These are phyloP conservation scores for Colinus virginianus DNA, from an alignment of 2,113 vertebrate species.

Conservation along the genomic window DNA sequence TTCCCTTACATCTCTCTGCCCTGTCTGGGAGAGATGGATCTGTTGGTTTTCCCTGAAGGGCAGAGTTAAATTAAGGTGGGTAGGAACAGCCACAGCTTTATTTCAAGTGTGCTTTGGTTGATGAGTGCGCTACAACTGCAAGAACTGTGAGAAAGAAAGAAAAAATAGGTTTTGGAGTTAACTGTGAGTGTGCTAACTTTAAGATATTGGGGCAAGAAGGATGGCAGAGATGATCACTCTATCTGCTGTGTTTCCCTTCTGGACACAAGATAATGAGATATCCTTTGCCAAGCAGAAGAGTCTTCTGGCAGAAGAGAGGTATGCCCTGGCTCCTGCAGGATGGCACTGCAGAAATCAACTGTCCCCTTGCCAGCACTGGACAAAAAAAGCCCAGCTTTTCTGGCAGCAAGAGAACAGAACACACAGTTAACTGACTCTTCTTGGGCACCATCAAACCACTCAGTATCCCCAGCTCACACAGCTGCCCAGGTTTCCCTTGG, in stretches of 20 bases:
- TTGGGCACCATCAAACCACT: not conserved
- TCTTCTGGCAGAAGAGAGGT: not conserved
- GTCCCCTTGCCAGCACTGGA: not conserved
- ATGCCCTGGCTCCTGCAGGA: not conserved
- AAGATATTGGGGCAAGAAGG: conserved; percentile 14
- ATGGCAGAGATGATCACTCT: conserved; percentile 45
- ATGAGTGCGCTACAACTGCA: not conserved
- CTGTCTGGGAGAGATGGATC: not conserved
- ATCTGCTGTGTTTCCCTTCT: conserved; percentile 35
- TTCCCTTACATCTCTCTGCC: not conserved
- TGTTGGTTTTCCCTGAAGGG: not conserved
- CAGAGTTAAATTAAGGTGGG: not conserved
- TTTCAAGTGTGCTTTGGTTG: not conserved
- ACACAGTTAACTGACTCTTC: not conserved
- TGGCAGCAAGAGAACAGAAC: not conserved
- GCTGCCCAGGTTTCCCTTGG: not conserved
- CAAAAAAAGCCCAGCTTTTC: not conserved
- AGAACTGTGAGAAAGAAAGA: not conserved
- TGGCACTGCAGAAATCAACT: not conserved
- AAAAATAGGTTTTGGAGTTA: conserved; percentile 25
- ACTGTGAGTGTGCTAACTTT: conserved; percentile 27
- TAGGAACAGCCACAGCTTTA: not conserved
- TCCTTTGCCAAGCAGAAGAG: not conserved
- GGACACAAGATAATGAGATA: conserved; percentile 44
- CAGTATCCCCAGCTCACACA: not conserved